Evolutionary conservation across 2,888 invertebrate species (phyloP).

Genomic region (Cosmia pyralina): DNA sequence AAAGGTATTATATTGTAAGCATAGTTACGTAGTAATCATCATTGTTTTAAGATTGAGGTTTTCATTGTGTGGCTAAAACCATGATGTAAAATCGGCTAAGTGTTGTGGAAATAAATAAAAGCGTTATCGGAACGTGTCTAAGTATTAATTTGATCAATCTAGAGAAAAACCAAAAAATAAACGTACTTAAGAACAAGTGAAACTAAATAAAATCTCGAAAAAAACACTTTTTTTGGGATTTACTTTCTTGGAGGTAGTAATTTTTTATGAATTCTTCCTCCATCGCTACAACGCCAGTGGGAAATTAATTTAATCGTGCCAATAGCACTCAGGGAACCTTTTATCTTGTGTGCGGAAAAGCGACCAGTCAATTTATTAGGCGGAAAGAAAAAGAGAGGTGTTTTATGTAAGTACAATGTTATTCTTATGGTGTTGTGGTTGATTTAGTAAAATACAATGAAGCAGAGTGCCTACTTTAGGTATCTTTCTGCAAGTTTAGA

Average conservation of each 20-base stretch:
- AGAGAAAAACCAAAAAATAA: background rate
- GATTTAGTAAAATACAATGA: background rate
- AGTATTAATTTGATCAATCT: background rate
- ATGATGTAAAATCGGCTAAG: background rate
- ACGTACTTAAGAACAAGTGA: background rate
- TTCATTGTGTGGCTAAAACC: no score
- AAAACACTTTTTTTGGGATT: background rate
- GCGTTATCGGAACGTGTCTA: background rate
- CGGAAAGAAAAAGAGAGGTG: background rate
- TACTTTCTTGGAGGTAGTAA: slow-evolving; percentile 1
- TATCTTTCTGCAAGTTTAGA: no score
- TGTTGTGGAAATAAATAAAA: background rate
- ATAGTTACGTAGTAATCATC: background rate
- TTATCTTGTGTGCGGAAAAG: slow-evolving; percentile 9
- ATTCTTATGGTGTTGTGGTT: background rate
- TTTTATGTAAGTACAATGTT: no score
- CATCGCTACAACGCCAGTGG: background rate
- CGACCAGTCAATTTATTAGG: background rate
- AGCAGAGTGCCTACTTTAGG: background rate
- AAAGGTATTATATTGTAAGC: background rate
- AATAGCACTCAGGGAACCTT: slow-evolving; percentile 16
- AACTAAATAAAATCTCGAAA: background rate
- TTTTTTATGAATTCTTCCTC: slow-evolving; percentile 7
- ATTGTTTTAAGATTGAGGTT: background rate
- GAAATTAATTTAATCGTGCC: slow-evolving; percentile 22